Conservation (phyloP, 2,888 invertebrate species). For the Hypercompe scribonia region DNA sequence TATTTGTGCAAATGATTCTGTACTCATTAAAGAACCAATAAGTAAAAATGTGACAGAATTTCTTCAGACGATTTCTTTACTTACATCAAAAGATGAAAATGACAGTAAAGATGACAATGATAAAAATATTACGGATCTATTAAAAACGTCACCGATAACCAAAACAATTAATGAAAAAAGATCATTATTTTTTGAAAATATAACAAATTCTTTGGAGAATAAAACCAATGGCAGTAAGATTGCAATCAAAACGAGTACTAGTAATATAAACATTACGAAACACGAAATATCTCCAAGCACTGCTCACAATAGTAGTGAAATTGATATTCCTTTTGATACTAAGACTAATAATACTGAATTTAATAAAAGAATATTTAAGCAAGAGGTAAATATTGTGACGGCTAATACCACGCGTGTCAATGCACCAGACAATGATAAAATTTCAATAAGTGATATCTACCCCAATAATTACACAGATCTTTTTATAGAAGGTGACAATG, state of each 20-base stretch:
- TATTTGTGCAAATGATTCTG: conserved; percentile 54
- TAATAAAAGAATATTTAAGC: conserved; percentile 8
- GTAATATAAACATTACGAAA: not conserved
- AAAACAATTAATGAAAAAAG: not conserved
- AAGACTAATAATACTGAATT: conserved; percentile 14
- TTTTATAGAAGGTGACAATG: conserved; percentile 9
- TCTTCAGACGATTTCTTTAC: not conserved
- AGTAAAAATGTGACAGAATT: conserved; percentile 8
- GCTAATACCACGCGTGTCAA: not conserved
- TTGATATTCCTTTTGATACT: not conserved
- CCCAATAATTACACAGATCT: conserved; percentile 7
- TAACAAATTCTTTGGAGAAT: not conserved
- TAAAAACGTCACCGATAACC: not conserved
- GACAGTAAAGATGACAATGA: not conserved
- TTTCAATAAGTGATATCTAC: conserved; percentile 10
- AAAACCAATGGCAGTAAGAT: not conserved
- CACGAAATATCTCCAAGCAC: not conserved
- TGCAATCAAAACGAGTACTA: not conserved
- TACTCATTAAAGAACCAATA: conserved; percentile 39
- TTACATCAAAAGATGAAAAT: not conserved
- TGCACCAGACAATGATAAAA: not conserved
- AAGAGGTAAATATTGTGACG: not conserved
- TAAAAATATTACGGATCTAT: not conserved
- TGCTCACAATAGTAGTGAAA: not conserved
- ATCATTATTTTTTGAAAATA: not conserved